Evolutionary conservation across 2,113 vertebrate species (phyloP).

Genomic region (Pedetes capensis): DNA sequence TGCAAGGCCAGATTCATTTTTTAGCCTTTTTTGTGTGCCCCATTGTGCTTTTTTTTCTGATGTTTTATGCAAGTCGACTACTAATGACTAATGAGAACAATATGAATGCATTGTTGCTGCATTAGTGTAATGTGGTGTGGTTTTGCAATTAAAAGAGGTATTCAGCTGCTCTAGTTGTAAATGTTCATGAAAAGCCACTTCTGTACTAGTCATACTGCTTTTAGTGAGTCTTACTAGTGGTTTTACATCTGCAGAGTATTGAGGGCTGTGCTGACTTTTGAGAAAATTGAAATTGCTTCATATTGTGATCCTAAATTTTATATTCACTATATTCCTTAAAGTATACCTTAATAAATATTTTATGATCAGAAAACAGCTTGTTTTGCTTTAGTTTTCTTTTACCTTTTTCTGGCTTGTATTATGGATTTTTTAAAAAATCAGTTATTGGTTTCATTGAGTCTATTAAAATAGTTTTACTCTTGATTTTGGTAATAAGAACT

Average conservation of each 20-base stretch:
- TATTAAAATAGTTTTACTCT: slow-evolving; percentile 36
- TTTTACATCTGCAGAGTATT: slow-evolving; percentile 86
- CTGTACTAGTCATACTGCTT: slow-evolving; percentile 91
- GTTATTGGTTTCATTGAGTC: slow-evolving; percentile 21
- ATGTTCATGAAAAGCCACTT: slow-evolving; percentile 88
- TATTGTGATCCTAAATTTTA: slow-evolving; percentile 99
- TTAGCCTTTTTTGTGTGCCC: slow-evolving; percentile 90
- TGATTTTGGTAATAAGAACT: slow-evolving; percentile 44
- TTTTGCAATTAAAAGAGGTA: slow-evolving; percentile 91
- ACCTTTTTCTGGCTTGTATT: slow-evolving; percentile 4
- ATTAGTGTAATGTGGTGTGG: slow-evolving; percentile 94
- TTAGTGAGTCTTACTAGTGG: slow-evolving; percentile 91
- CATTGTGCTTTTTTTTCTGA: slow-evolving; percentile 87
- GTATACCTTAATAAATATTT: slow-evolving; percentile 99
- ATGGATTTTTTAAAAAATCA: slow-evolving; percentile 6
- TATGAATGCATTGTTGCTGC: slow-evolving; percentile 94
- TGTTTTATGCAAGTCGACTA: slow-evolving; percentile 91
- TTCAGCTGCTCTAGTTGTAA: slow-evolving; percentile 85
- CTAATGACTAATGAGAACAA: slow-evolving; percentile 94
- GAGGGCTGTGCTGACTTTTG: slow-evolving; percentile 88
- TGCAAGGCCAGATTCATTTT: slow-evolving; percentile 87
- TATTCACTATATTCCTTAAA: slow-evolving; percentile 97
- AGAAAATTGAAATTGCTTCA: slow-evolving; percentile 92
- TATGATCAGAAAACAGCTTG: slow-evolving; percentile 89
- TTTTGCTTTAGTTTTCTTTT: slow-evolving; percentile 78